These are phyloP conservation scores for Ormyrus labotus DNA, from an alignment of 2,888 invertebrate species.

Conservation along the genomic window DNA sequence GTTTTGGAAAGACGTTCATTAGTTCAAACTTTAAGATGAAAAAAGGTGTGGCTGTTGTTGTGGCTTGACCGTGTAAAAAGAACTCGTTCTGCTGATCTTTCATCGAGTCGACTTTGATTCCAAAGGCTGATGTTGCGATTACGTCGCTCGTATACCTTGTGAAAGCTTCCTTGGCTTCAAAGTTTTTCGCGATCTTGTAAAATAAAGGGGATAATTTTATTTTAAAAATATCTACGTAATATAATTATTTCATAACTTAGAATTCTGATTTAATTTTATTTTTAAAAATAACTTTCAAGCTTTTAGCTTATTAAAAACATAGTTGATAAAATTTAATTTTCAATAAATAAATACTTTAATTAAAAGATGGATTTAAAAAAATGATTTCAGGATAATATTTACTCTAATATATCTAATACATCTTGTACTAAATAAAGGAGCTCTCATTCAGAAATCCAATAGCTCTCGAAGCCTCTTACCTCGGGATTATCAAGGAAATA, in stretches of 20 bases:
- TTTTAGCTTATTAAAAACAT: no score
- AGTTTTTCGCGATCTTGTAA: slow-evolving; percentile 58
- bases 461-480: background rate
- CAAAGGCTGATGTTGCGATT: slow-evolving; percentile 79
- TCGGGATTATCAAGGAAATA: slow-evolving; percentile 63
- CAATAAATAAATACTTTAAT: background rate
- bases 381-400: no score
- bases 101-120: slow-evolving; percentile 78
- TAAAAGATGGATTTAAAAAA: no score
- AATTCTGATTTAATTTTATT: no score
- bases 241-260: background rate
- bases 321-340: background rate
- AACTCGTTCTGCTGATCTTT: slow-evolving; percentile 71
- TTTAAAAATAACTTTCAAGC: no score
- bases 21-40: slow-evolving; percentile 49
- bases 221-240: background rate
- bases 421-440: background rate
- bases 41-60: background rate
- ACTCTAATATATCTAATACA: background rate
- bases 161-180: slow-evolving; percentile 76
- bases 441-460: no score
- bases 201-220: background rate
- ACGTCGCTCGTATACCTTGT: slow-evolving; percentile 79
- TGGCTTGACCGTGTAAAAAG: slow-evolving; percentile 30
- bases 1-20: slow-evolving; percentile 40